Conservation (phyloP, 1,140 invertebrate genomes). For the Drosophila paulistorum region DNA sequence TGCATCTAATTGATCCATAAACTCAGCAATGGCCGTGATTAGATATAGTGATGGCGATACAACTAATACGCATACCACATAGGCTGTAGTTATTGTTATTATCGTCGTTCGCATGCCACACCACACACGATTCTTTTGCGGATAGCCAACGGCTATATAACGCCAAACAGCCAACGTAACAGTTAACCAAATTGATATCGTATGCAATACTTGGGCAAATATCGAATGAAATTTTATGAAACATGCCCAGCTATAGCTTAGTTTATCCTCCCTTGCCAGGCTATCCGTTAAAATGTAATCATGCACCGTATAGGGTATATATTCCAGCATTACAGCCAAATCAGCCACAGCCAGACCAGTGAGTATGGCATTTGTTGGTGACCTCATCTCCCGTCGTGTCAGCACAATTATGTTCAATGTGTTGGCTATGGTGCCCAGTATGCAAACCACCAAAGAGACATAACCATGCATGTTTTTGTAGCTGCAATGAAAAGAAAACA, state of each 20-base stretch:
- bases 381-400: slow-evolving; percentile 93
- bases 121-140: slow-evolving; percentile 90
- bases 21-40: slow-evolving; percentile 85
- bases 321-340: slow-evolving; percentile 95
- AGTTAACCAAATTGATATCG: slow-evolving; percentile 95
- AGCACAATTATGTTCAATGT: slow-evolving; percentile 96
- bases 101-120: slow-evolving; percentile 89
- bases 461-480: slow-evolving; percentile 75
- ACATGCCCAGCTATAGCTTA: slow-evolving; percentile 90
- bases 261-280: slow-evolving; percentile 76
- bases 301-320: slow-evolving; percentile 94
- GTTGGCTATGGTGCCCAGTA: slow-evolving; percentile 96
- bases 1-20: slow-evolving; percentile 82
- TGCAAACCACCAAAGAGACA: slow-evolving; percentile 87
- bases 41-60: slow-evolving; percentile 93
- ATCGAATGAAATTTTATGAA: slow-evolving; percentile 93
- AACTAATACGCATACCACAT: slow-evolving; percentile 90
- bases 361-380: slow-evolving; percentile 92
- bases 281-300: slow-evolving; percentile 86
- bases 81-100: slow-evolving; percentile 90
- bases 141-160: slow-evolving; percentile 93
- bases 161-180: slow-evolving; percentile 96
- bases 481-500: slow-evolving; percentile 33
- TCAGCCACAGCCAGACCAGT: slow-evolving; percentile 95
- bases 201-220: slow-evolving; percentile 93